A percentile compares a stretch with the other conserved stretches of the same genome.
phyloP scores from a whole-genome alignment of 1,140 invertebrate species.

The Leptoteleia sp. region DNA sequence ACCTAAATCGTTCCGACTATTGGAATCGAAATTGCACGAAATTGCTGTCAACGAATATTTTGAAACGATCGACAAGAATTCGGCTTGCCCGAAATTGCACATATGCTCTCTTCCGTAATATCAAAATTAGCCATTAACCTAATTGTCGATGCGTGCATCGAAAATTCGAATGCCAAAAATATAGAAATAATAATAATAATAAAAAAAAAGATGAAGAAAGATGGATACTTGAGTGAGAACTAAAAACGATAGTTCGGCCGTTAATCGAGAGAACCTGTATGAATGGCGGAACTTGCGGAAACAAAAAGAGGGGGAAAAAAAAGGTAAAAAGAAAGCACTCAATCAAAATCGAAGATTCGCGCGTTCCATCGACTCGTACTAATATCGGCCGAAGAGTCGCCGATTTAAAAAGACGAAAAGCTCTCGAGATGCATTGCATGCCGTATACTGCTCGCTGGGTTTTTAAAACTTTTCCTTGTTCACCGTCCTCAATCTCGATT shows the following conservation, averaged over 20 bases:
- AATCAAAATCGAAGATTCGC: slow-evolving; percentile 31
- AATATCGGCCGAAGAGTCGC: slow-evolving; percentile 28
- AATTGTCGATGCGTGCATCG: slow-evolving; percentile 9
- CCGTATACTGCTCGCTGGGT: slow-evolving; percentile 49
- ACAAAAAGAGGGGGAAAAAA: slow-evolving; percentile 6
- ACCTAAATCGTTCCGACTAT: slow-evolving; percentile 39
- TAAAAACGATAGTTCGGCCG: background rate
- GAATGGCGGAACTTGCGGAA: background rate
- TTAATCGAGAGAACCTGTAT: background rate
- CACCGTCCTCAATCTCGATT: slow-evolving; percentile 34
- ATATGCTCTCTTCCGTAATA: slow-evolving; percentile 23
- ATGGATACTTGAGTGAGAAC: too few relatives aligned
- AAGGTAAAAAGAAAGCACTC: slow-evolving; percentile 15
- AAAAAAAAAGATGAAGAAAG: too few relatives aligned
- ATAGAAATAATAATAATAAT: too few relatives aligned
- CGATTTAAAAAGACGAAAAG: slow-evolving; percentile 25
- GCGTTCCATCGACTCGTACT: slow-evolving; percentile 26
- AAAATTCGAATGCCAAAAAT: slow-evolving; percentile 2
- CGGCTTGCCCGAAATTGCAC: slow-evolving; percentile 30
- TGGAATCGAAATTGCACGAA: slow-evolving; percentile 46
- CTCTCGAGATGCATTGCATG: slow-evolving; percentile 29
- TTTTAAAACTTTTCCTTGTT: slow-evolving; percentile 67
- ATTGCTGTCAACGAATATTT: slow-evolving; percentile 14
- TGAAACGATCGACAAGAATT: slow-evolving; percentile 20
- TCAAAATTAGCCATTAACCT: slow-evolving; percentile 5